These are phyloP conservation scores for Bradypodion ventrale DNA, from an alignment of 2,797 vertebrate species.

Conservation along the genomic window DNA sequence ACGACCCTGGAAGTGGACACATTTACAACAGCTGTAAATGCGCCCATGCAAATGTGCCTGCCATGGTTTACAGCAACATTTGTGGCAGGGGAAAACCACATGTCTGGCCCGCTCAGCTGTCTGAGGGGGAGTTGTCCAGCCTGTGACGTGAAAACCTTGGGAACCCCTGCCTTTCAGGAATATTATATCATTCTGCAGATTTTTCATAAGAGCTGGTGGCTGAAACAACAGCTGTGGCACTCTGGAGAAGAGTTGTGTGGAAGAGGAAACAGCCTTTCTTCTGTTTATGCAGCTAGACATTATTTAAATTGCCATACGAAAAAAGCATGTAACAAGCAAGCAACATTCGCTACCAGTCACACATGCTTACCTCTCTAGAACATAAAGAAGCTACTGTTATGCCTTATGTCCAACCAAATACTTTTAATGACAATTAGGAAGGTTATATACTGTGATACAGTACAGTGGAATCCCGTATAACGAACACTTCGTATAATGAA, in stretches of 20 bases:
- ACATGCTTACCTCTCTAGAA: not conserved
- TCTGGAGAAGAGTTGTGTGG: not conserved
- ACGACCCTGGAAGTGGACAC: no score
- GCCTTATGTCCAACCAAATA: not conserved
- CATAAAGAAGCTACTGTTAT: not conserved
- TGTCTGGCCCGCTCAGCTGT: no score
- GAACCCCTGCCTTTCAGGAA: no score
- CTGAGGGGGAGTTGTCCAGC: no score
- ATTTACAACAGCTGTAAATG: no score
- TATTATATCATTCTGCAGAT: not conserved
- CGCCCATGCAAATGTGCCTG: no score
- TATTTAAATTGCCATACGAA: not conserved
- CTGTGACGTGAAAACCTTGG: no score
- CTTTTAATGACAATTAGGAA: not conserved
- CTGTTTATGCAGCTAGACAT: not conserved
- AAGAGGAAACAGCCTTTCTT: conserved; percentile 10
- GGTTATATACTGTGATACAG: not conserved
- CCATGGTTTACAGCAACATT: no score
- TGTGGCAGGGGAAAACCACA: no score
- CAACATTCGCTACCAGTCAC: no score
- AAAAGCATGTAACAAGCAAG: not conserved
- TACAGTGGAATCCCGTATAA: no score
- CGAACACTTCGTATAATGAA: no score
- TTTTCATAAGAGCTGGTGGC: conserved; percentile 11
- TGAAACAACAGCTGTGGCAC: not conserved